These are phyloP conservation scores for Himalopsyche tibetana DNA, from an alignment of 2,888 invertebrate genomes.

Conservation along the genomic window DNA sequence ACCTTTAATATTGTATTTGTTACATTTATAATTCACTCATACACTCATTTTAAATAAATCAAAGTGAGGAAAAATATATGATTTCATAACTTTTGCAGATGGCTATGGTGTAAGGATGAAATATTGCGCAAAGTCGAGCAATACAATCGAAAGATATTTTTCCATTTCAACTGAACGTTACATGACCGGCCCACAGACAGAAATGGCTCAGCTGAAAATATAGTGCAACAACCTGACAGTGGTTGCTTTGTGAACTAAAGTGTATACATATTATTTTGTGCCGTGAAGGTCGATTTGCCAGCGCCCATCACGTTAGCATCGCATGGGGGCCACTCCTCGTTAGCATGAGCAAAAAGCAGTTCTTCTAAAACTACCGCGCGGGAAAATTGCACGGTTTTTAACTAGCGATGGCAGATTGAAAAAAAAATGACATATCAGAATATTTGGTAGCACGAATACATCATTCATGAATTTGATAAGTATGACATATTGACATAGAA, in stretches of 20 bases:
- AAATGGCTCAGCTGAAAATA: slow-evolving; percentile 34
- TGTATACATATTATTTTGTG: slow-evolving; percentile 12
- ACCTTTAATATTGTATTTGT: too few species aligned
- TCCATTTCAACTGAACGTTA: neutral
- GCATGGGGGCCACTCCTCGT: slow-evolving; percentile 28
- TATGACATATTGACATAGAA: too few species aligned
- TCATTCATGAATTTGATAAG: too few species aligned
- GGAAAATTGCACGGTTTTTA: neutral
- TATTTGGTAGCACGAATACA: too few species aligned
- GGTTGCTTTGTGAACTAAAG: neutral
- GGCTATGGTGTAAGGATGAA: too few species aligned
- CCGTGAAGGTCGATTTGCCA: slow-evolving; percentile 19
- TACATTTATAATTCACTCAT: too few species aligned
- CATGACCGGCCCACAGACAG: slow-evolving; percentile 30
- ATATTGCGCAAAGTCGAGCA: too few species aligned
- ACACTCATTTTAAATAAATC: too few species aligned
- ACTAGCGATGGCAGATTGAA: too few species aligned
- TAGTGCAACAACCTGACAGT: slow-evolving; percentile 31
- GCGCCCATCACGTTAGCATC: neutral
- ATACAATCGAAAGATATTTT: neutral
- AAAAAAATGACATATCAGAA: too few species aligned
- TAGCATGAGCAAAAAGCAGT: neutral
- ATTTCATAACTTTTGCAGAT: too few species aligned
- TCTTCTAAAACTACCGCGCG: neutral
- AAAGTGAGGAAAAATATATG: too few species aligned